phyloP scores from a whole-genome alignment of 2,113 vertebrate genomes.

The Antechinus flavipes region DNA sequence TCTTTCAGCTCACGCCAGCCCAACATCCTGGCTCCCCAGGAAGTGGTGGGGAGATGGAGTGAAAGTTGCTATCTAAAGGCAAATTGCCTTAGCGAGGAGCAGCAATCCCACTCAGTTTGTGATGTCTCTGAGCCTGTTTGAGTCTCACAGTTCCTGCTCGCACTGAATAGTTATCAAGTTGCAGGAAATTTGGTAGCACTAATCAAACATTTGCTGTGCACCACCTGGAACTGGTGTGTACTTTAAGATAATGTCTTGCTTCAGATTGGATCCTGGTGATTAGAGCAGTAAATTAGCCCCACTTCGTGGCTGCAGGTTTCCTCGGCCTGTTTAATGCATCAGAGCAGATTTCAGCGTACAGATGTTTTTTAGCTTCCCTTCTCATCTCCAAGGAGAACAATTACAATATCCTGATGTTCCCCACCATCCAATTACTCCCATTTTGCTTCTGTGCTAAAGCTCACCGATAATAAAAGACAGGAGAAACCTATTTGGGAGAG shows the following conservation, averaged over 20 bases:
- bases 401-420: conserved; percentile 60
- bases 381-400: conserved; percentile 68
- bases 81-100: background rate
- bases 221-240: conserved; percentile 75
- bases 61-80: conserved; percentile 23
- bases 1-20: background rate
- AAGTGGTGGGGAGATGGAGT: conserved; percentile 4
- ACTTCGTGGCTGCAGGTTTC: conserved; percentile 70
- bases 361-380: conserved; percentile 77
- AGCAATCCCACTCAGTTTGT: fast-evolving
- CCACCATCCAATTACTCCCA: conserved; percentile 61
- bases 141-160: conserved; percentile 12
- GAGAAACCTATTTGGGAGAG: conserved; percentile 31
- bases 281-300: conserved; percentile 80
- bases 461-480: conserved; percentile 55
- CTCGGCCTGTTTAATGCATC: conserved; percentile 66
- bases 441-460: conserved; percentile 43
- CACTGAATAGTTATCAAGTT: conserved; percentile 60
- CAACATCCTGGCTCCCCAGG: background rate
- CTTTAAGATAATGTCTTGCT: conserved; percentile 79
- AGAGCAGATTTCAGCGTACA: conserved; percentile 75
- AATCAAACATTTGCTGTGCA: conserved; percentile 79
- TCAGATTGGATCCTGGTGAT: conserved; percentile 76
- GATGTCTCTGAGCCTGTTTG: background rate
- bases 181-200: conserved; percentile 72